Base-by-base conservation (phyloP, 2,797 vertebrate genomes). In the Schizopygopsis pylzovi region DNA sequence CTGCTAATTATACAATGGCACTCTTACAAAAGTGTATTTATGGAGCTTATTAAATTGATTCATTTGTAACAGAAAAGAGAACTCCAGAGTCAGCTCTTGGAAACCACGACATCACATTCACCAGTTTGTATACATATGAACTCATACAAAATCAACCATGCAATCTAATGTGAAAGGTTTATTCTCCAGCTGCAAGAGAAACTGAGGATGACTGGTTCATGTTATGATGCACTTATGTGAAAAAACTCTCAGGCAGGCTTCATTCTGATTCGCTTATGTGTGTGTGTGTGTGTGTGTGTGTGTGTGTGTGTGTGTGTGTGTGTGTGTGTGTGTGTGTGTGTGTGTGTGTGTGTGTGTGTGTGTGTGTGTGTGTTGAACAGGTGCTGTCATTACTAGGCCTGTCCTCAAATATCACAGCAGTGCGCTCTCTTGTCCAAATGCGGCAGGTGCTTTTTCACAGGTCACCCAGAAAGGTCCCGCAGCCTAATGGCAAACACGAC, bases 371-470 rank as follows among this genome's bases (percentile, higher is more conserved):
- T 47, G 33, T 77, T 56, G 83, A 79, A 56, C 87, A 82, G 87
- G 79, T 86, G 88, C 84, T 81, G 82, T 83, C 59, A 86, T 88
- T 87, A 72, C 45, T 47, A 79, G 41, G 37, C 54, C 81, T 82
- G 65, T 85, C 82, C 63, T 80, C 67, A 79, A 82, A 82, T 43
- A 88, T 79, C 79, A 83, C 71, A 85, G 79, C 65, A 85, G 87
- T 71, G 80, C 79, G 25, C 67, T 67, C 65, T 83, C 86, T 73
- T 83, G 82, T 89, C 84, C 83, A 85, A 88, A 87, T 89, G 73
- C n/a, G 73, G 88, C 87, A 90, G 90, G 87, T 89, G 88, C 81
- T 81, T 78, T 90, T 85, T 81, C 88, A 84, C 84, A 85, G 89
- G 85, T 91, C 84, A 85, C 82, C 56, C 76, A 87, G n/a, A 82